Conservation (phyloP, 1,140 invertebrate genomes). For the Octopus sinensis region DNA sequence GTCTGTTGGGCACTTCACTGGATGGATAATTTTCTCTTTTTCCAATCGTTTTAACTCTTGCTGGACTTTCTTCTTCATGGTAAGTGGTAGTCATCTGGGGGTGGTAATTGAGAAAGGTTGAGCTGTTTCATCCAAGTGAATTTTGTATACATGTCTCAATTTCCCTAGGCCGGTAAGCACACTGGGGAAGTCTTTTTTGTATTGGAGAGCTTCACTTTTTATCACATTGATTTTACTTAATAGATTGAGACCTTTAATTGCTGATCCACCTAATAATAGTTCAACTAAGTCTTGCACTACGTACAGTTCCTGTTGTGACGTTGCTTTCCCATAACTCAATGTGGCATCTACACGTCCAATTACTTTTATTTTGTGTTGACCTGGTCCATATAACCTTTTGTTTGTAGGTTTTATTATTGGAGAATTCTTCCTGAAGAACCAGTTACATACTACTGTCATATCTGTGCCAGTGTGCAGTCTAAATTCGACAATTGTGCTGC, state of each 20-base stretch:
- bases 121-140: constrained; percentile 11
- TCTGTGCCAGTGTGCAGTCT: constrained; percentile 11
- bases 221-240: neutral
- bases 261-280: neutral
- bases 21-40: neutral
- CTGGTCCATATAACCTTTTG: neutral
- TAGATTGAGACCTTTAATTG: neutral
- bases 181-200: neutral
- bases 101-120: neutral
- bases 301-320: neutral
- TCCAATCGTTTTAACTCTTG: neutral
- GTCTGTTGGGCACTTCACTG: neutral
- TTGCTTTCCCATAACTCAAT: neutral
- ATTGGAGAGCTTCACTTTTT: neutral
- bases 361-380: neutral
- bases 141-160: constrained; percentile 16
- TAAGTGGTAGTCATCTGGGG: neutral
- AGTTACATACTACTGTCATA: neutral
- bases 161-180: constrained; percentile 12
- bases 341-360: neutral
- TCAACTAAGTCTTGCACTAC: neutral
- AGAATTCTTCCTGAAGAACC: constrained; percentile 9
- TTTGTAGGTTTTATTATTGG: constrained; percentile 7
- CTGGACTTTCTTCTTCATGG: constrained; percentile 9
- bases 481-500: neutral